A percentile compares a stretch with the other conserved stretches of the same genome.
Conservation (phyloP, 2,797 vertebrate species). For the Margarornis squamiger region DNA sequence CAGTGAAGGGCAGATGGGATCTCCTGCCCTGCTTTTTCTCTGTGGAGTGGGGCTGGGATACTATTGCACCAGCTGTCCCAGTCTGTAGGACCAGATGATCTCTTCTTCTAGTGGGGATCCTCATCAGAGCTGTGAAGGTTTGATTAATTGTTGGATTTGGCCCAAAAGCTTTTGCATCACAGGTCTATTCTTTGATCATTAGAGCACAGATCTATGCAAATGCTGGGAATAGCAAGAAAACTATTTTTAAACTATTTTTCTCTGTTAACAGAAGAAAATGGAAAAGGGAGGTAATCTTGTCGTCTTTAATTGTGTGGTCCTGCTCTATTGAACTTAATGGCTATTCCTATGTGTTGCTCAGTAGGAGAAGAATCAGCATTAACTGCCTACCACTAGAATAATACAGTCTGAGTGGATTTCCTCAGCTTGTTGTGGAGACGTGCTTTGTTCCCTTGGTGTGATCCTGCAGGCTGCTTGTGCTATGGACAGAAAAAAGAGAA, state of each 20-base stretch:
- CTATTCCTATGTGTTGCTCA: background rate
- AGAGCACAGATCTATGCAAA: background rate
- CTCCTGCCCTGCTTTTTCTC: background rate
- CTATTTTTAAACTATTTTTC: background rate
- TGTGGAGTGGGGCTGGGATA: background rate
- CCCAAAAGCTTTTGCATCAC: background rate
- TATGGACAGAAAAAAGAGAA: background rate
- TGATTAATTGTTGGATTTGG: background rate
- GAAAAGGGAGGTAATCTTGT: constrained; percentile 13
- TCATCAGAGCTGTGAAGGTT: background rate
- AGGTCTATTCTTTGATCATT: background rate
- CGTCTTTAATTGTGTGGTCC: constrained; percentile 7
- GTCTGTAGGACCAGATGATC: background rate
- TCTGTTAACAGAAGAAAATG: constrained; percentile 24
- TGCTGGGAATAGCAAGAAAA: background rate
- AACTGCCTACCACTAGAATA: background rate
- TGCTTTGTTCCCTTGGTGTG: background rate
- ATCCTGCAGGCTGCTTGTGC: background rate
- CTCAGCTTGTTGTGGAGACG: background rate
- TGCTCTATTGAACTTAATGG: constrained; percentile 25
- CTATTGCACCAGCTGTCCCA: background rate
- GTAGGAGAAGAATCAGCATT: background rate
- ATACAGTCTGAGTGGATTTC: background rate
- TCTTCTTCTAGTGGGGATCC: background rate
- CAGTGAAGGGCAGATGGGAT: background rate